A percentile compares a stretch with the other conserved stretches of the same genome.
phyloP scores from a whole-genome alignment of 2,797 vertebrate genomes.

The Peromyscus attwateri region DNA sequence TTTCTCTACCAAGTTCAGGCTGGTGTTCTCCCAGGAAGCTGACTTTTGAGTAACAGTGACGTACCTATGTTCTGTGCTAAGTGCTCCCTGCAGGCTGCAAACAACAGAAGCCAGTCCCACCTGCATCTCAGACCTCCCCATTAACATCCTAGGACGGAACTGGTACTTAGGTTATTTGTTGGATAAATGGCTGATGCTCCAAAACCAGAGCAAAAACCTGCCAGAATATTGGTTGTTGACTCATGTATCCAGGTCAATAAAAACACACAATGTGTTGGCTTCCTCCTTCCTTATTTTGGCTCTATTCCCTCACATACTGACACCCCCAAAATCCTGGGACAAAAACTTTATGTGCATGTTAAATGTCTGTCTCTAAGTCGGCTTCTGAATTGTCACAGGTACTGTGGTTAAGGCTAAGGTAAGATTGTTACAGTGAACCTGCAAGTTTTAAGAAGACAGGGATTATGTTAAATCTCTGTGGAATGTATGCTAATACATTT shows the following conservation, averaged over 20 bases:
- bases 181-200: background rate
- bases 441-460: conserved; percentile 23
- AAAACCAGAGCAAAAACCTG: background rate
- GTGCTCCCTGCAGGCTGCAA: background rate
- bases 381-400: conserved; percentile 46
- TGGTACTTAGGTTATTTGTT: background rate
- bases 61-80: background rate
- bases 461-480: conserved; percentile 60
- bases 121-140: background rate
- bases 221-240: background rate
- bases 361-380: background rate
- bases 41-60: too few relatives aligned
- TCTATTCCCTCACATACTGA: background rate
- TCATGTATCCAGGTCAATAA: background rate
- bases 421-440: conserved; percentile 47
- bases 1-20: background rate
- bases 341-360: conserved; percentile 35
- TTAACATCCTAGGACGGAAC: background rate
- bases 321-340: background rate
- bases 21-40: background rate
- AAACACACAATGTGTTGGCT: background rate
- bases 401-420: conserved; percentile 36
- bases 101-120: background rate
- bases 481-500: conserved; percentile 26
- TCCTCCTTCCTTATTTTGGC: background rate